Evolutionary conservation across 92 coral and sea anemone genomes (phyloP).

Genomic region (Nematostella vectensis): DNA sequence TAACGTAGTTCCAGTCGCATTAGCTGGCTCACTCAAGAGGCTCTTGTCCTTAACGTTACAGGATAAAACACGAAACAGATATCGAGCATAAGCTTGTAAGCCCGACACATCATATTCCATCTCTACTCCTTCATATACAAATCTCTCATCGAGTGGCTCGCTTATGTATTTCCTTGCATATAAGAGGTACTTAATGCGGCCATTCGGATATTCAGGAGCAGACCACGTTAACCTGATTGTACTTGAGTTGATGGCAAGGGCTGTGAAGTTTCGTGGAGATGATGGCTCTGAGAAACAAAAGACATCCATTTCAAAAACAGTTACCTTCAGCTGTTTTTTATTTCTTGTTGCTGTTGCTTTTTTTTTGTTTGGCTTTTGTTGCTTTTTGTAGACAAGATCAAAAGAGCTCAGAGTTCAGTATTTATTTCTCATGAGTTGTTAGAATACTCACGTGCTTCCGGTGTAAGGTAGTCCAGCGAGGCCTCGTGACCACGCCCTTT

Average conservation of each 20-base stretch:
- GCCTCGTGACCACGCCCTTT: slow-evolving; percentile 24
- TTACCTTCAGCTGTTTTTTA: no score
- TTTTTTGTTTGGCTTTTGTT: no score
- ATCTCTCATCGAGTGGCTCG: background rate
- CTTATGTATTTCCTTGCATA: slow-evolving; percentile 3
- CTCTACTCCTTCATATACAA: slow-evolving; percentile 14
- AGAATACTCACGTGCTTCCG: slow-evolving; percentile 34
- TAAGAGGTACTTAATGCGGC: slow-evolving; percentile 41
- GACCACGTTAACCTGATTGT: slow-evolving; percentile 38
- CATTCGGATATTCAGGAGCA: slow-evolving; percentile 41
- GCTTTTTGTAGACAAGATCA: no score
- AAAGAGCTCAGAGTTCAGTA: no score
- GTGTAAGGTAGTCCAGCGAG: slow-evolving; percentile 10
- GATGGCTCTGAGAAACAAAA: slow-evolving; percentile 44
- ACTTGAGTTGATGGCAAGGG: slow-evolving; percentile 35
- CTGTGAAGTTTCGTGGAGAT: slow-evolving; percentile 32
- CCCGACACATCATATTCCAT: slow-evolving; percentile 24
- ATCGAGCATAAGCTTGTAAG: slow-evolving; percentile 26
- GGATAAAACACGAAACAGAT: slow-evolving; percentile 37
- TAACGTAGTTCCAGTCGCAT: slow-evolving; percentile 29
- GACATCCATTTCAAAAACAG: no score
- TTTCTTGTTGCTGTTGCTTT: no score
- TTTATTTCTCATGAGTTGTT: no score
- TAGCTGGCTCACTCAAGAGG: slow-evolving; percentile 14
- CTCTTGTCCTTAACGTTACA: slow-evolving; percentile 28